phyloP scores from a whole-genome alignment of 2,888 invertebrate genomes.

The Hirudinaria manillensis region DNA sequence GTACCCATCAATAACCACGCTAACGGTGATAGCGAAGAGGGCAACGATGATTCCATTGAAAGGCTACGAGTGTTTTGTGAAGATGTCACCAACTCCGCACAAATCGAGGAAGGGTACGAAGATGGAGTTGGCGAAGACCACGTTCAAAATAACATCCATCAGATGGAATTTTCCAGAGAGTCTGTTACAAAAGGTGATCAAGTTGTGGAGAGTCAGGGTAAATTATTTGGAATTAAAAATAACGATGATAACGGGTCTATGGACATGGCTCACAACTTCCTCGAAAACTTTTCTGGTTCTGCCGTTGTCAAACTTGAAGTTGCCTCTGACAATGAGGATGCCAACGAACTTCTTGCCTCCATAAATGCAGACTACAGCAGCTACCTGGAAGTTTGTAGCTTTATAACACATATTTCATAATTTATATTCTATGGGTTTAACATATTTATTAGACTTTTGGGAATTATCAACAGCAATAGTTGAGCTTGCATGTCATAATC shows the following conservation, averaged over 20 bases:
- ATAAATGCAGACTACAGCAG: not conserved
- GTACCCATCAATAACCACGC: slow-evolving; percentile 6
- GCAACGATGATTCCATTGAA: not conserved
- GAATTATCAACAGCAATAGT: no score
- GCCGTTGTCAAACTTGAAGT: not conserved
- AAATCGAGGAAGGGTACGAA: slow-evolving; percentile 6
- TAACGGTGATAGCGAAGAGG: not conserved
- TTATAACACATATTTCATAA: not conserved
- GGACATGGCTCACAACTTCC: not conserved
- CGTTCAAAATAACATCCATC: not conserved
- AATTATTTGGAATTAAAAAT: no score
- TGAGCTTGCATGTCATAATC: no score
- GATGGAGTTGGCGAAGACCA: not conserved
- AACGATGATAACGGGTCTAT: not conserved
- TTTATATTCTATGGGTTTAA: not conserved
- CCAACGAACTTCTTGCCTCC: slow-evolving; percentile 14
- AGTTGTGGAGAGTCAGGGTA: no score
- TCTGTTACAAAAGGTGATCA: not conserved
- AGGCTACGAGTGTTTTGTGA: no score
- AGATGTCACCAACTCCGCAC: not conserved
- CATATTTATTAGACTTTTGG: not conserved
- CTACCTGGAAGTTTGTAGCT: not conserved
- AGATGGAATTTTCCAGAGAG: not conserved
- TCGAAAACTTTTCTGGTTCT: not conserved
- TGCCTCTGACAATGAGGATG: not conserved